Percentiles rank a stretch among this genome's conserved stretches.
Conservation (phyloP, 2,113 vertebrate genomes). For the Anarhynchus alexandrinus region DNA sequence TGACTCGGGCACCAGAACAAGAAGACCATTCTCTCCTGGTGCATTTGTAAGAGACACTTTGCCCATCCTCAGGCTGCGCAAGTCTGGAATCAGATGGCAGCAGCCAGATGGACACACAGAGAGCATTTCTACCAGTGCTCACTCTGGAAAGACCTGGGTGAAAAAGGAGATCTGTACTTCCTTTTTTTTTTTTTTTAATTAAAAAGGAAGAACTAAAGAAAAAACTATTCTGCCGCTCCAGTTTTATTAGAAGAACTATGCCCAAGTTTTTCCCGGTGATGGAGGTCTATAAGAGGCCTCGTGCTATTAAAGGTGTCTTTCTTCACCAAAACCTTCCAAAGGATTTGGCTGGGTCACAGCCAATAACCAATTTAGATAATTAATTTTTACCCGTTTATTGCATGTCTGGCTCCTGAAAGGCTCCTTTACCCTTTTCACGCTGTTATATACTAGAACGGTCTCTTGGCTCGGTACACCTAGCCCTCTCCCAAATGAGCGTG, state of each 20-base stretch:
- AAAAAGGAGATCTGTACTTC: not conserved
- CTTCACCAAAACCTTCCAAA: not conserved
- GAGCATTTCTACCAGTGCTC: not conserved
- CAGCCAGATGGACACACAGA: not conserved
- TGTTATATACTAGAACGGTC: not conserved
- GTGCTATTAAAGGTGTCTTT: not conserved
- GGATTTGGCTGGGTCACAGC: not conserved
- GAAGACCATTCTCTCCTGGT: not conserved
- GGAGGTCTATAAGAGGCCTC: no score
- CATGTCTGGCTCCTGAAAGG: not conserved
- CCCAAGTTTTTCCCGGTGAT: not conserved
- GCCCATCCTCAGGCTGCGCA: not conserved
- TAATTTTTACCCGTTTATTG: not conserved
- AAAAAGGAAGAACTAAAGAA: not conserved
- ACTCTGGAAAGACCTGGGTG: not conserved
- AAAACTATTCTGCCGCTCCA: not conserved
- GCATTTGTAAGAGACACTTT: not conserved
- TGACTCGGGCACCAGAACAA: not conserved
- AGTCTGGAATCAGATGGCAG: slow-evolving; percentile 4
- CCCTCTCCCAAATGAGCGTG: not conserved
- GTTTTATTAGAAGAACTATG: not conserved
- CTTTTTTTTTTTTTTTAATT: not conserved
- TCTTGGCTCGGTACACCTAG: not conserved
- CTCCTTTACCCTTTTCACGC: not conserved
- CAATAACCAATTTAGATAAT: not conserved